Conservation (phyloP, 2,888 invertebrate species). For the Poecilus cupreus region DNA sequence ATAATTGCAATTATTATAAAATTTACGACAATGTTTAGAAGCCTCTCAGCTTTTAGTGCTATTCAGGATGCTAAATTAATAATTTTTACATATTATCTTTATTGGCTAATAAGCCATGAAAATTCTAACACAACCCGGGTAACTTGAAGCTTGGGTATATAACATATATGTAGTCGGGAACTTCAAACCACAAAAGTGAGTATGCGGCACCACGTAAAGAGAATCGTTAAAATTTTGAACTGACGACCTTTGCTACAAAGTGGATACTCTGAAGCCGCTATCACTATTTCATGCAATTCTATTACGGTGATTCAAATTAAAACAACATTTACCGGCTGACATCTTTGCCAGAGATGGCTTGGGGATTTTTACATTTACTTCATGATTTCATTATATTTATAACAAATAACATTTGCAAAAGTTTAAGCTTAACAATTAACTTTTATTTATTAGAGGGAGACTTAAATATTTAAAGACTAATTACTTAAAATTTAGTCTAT, state of each 20-base stretch:
- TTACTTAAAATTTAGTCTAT: no score
- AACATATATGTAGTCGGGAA: slow-evolving; percentile 16
- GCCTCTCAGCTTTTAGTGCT: background rate
- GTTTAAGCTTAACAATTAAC: no score
- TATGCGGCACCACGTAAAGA: slow-evolving; percentile 1
- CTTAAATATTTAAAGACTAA: no score
- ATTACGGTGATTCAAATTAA: slow-evolving; percentile 31
- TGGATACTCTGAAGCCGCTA: background rate
- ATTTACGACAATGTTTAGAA: background rate
- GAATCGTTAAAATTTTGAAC: slow-evolving; percentile 20
- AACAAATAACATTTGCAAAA: no score
- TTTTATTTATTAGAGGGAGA: no score
- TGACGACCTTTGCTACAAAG: slow-evolving; percentile 25
- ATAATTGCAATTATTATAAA: slow-evolving; percentile 13
- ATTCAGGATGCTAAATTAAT: slow-evolving; percentile 15
- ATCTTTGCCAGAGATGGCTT: background rate
- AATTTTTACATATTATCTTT: slow-evolving; percentile 19
- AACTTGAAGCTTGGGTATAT: slow-evolving; percentile 21
- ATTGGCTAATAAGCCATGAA: slow-evolving; percentile 24
- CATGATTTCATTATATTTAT: no score
- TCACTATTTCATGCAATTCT: slow-evolving; percentile 37
- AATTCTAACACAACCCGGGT: slow-evolving; percentile 19
- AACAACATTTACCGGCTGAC: slow-evolving; percentile 7
- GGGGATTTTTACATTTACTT: background rate
- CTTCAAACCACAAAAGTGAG: background rate